These are phyloP conservation scores for Paralvinella palmiformis DNA, from an alignment of 1,140 invertebrate species.

Conservation along the genomic window DNA sequence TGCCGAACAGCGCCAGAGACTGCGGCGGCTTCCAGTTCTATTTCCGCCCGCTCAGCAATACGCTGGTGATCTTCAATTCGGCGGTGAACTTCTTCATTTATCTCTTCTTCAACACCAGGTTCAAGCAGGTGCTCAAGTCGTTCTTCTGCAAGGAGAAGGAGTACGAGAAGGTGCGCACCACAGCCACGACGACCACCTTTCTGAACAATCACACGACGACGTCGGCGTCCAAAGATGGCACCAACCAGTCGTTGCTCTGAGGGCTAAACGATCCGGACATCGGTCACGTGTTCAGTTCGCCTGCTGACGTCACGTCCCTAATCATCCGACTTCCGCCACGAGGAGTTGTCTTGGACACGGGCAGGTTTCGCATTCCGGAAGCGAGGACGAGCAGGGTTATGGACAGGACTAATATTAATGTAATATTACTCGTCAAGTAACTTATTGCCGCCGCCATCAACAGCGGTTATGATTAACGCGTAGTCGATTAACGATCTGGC, in stretches of 20 bases:
- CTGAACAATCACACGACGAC: background rate
- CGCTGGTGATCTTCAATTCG: constrained; percentile 15
- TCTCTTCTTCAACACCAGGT: constrained; percentile 19
- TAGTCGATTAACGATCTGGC: no score
- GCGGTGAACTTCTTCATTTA: constrained; percentile 22
- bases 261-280: background rate
- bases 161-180: constrained; percentile 3
- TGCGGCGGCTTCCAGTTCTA: constrained; percentile 23
- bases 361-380: no score
- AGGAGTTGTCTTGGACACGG: no score
- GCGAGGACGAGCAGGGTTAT: no score
- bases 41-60: constrained; percentile 15
- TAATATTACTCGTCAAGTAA: no score
- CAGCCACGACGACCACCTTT: background rate
- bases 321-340: background rate
- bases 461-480: no score
- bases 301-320: background rate
- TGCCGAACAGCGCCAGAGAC: background rate
- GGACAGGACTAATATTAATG: no score
- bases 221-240: background rate
- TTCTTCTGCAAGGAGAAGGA: no score
- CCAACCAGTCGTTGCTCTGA: background rate
- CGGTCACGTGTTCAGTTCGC: background rate
- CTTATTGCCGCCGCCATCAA: no score
- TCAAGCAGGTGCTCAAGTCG: constrained; percentile 14